Evolutionary conservation across 2,113 vertebrate genomes (phyloP), one percentile per base, ranked within the genome.

Genomic region (Corvus hawaiiensis): DNA sequence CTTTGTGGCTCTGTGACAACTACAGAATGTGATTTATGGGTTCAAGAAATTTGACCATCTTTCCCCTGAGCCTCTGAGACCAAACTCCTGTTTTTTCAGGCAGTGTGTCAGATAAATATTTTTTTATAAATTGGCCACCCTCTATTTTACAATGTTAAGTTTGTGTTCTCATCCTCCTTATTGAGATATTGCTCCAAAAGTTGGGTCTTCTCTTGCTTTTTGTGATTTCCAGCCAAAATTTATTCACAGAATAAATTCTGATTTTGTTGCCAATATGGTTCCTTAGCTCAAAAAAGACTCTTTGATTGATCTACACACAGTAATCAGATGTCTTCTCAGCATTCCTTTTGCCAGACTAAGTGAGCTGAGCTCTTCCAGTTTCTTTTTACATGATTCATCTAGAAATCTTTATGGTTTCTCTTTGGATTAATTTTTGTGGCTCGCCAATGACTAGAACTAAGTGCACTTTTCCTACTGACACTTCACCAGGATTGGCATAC

Each of bases 141-240:
- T 92, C 32, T 87, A 32, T 78, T 92, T 94, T 94, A 94, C 27
- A 61, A 64, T 2, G 16, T 59, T 76, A 61, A 62, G 12, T 16
- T 93, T 96, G 84, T 58, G 43, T 96, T 95, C 74, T 82, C 68
- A 79, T 58, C 18, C 54, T 79, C 51, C 24, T 56, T 76, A 46
- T 52, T 82, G 84, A 72, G 44, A 81, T 16, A 46, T 54, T 80
- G 13, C 86, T 96, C 90, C 63, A 92, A 52, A 89, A 79, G 18
- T 56, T 87, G 66, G 10, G 49, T 82, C 26, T 87, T 87, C 71
- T 82, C 64, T 68, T 49, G 69, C 39, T 79, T 94, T 95, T 84
- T 92, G 26, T 91, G 66, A 79, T 86, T 93, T 84, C 44, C 56
- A 95, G 93, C 62, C 91, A 93, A 91, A 91, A 94, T 64, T 87